Conservation (phyloP, 2,888 invertebrate species). For the Apodemia duryi region DNA sequence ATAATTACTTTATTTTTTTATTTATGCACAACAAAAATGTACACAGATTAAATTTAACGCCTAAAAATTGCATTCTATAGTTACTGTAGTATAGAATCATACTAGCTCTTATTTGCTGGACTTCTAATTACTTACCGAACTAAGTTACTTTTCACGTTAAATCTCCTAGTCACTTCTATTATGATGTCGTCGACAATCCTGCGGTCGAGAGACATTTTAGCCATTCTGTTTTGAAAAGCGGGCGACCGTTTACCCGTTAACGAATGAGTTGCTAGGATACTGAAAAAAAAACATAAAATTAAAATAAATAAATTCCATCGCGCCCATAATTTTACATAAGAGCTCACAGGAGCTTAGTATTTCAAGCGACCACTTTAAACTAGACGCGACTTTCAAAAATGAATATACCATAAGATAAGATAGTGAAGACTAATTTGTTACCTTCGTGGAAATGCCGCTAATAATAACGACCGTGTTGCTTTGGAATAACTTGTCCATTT, state of each 20-base stretch:
- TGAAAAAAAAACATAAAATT: slow-evolving; percentile 30
- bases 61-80: no score
- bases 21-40: no score
- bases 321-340: no score
- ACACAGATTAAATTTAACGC: no score
- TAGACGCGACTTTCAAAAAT: no score
- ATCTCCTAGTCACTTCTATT: slow-evolving; percentile 68
- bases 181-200: slow-evolving; percentile 77
- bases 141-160: slow-evolving; percentile 70
- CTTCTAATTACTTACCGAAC: slow-evolving; percentile 54
- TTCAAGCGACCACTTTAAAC: no score
- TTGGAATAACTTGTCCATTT: slow-evolving; percentile 71
- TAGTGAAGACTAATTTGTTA: slow-evolving; percentile 31
- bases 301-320: no score
- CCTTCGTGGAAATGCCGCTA: slow-evolving; percentile 66
- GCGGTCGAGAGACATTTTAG: slow-evolving; percentile 74
- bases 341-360: no score
- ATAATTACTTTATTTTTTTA: no score
- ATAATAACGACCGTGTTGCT: slow-evolving; percentile 69
- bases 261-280: slow-evolving; percentile 79
- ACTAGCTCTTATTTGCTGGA: not conserved
- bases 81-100: no score
- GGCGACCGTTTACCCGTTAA: slow-evolving; percentile 81
- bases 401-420: not conserved
- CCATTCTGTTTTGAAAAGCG: slow-evolving; percentile 64